These are phyloP conservation scores for Ceratoteleas bidentatus DNA, from an alignment of 1,140 invertebrate species.

Conservation along the genomic window DNA sequence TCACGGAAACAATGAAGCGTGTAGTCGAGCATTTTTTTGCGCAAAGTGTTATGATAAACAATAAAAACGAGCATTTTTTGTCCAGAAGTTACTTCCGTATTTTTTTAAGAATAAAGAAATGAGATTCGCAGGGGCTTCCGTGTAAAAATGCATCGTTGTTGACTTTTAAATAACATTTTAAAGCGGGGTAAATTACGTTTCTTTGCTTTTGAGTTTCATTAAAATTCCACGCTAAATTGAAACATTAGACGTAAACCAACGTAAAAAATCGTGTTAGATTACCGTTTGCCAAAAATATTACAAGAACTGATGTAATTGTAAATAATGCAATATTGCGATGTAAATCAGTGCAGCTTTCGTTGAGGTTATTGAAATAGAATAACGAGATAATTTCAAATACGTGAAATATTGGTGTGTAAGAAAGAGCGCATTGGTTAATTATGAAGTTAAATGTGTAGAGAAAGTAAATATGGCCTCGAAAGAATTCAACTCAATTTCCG, in stretches of 20 bases:
- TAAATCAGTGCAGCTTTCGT: not conserved
- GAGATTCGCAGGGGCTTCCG: conserved; percentile 19
- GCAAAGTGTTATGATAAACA: conserved; percentile 36
- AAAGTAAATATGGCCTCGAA: conserved; percentile 10
- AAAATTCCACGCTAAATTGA: not conserved
- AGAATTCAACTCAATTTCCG: conserved; percentile 17
- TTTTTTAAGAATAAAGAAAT: conserved; percentile 34
- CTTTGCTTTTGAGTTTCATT: not conserved
- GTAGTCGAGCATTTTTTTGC: conserved; percentile 22
- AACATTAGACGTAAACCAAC: not conserved
- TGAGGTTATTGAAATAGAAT: not conserved
- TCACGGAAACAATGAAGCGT: conserved; percentile 26
- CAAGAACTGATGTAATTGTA: not conserved
- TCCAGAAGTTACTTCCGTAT: conserved; percentile 23
- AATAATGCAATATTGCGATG: not conserved
- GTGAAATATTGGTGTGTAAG: not conserved
- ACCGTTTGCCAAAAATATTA: too few species aligned
- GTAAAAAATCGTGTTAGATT: not conserved
- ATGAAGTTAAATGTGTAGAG: not conserved
- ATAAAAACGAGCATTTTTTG: conserved; percentile 26
- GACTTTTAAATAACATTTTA: not conserved
- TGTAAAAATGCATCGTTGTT: conserved; percentile 12
- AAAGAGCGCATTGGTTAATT: conserved; percentile 9
- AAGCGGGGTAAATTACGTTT: not conserved
- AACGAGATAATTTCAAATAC: not conserved